Base-by-base conservation (phyloP, 2,888 invertebrate genomes). In the Spodoptera littoralis region DNA sequence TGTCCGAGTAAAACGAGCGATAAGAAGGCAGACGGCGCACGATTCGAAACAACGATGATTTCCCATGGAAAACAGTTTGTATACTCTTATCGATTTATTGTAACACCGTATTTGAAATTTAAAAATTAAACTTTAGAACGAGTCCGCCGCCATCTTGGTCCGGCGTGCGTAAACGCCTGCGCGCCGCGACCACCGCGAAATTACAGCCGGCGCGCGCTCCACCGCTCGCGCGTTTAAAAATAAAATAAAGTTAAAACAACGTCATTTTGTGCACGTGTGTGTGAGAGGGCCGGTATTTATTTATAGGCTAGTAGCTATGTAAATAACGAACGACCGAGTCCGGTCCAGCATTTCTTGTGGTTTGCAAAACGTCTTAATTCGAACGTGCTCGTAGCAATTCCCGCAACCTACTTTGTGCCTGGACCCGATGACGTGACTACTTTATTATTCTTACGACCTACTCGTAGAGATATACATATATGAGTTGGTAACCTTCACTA, bases 191-290 rank as follows among this genome's bases (percentile, higher is more conserved):
- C 90, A 91, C 89, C 93, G 94, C 94, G 92, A 94, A 94, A 93
- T 94, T 94, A 94, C 93, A 93, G 89, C 85, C 91, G 76, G 91
- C 86, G 88, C 87, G 90, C 87, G 85, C 86, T 86, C 90, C 84
- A 83, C 89, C 89, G 90, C 90, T 88, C 84, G 89, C 89, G 87
- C 85, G 93, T 90, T 92, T 93, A 94, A 94, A 94, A 94, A 94
- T 94, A 94, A 94, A 94, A 93, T 94, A 94, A 93, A 94, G 90
- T 91, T 92, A 92, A 93, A 92, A 93, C 93, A 92, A 91, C 94
- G 93, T 92, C 92, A 93, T 90, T 89, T 91, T 92, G 88, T 90
- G 90, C 90, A 90, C 91, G 91, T 93, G 93, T 94, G 94, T 88
- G 94, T 86, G 94, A 88, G 92, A 85, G 87, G 84, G 88, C 90